These are phyloP conservation scores for Parochlus steinenii DNA, from an alignment of 2,888 invertebrate species.

Conservation along the genomic window DNA sequence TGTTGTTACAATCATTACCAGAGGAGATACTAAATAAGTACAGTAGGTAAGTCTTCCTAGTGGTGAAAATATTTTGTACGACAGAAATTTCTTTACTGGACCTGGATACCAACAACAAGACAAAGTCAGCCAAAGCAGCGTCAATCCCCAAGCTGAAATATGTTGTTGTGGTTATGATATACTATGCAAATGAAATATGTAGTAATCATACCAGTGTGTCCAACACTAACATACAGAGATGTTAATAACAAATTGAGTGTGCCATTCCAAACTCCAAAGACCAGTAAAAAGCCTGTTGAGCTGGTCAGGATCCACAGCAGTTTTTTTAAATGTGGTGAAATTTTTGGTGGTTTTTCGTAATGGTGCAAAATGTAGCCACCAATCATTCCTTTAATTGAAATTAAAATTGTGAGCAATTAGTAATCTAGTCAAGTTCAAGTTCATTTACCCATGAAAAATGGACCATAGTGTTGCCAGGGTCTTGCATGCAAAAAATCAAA, in stretches of 20 bases:
- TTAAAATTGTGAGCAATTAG: no score
- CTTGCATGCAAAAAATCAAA: no score
- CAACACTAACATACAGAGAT: conserved; percentile 58
- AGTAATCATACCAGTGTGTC: conserved; percentile 52
- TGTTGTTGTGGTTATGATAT: no score
- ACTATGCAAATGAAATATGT: no score
- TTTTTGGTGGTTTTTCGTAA: conserved; percentile 43
- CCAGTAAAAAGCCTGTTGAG: conserved; percentile 48
- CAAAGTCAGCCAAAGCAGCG: conserved; percentile 58
- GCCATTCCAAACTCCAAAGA: conserved; percentile 45
- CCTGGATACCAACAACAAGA: conserved; percentile 66
- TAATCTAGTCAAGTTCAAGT: no score
- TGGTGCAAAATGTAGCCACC: conserved; percentile 56
- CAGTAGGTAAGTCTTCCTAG: conserved; percentile 86
- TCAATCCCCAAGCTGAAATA: conserved; percentile 47
- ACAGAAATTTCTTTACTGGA: conserved; percentile 61
- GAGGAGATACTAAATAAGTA: conserved; percentile 81
- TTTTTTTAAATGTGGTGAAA: conserved; percentile 38
- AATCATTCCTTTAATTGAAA: conserved; percentile 52
- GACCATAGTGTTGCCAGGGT: no score
- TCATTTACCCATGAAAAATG: no score
- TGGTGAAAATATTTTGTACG: conserved; percentile 70
- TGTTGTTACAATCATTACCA: conserved; percentile 62
- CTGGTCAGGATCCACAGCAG: conserved; percentile 43
- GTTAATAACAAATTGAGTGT: conserved; percentile 46